Percentiles rank a stretch among this genome's conserved stretches.
These are phyloP conservation scores for Sinelater perroti DNA, from an alignment of 2,888 invertebrate genomes.

Conservation along the genomic window DNA sequence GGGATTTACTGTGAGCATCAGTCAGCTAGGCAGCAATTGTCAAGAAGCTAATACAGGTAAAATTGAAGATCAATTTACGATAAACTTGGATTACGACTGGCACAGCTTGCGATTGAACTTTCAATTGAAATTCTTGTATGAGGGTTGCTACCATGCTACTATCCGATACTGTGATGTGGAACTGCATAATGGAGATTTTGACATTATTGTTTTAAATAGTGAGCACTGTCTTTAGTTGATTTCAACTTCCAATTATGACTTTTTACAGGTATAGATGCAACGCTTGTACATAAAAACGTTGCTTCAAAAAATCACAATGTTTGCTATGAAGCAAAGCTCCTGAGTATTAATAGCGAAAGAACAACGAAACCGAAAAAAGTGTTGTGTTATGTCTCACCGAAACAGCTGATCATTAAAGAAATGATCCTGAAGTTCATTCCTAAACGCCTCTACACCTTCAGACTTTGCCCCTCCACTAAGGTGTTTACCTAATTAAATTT, in stretches of 20 bases:
- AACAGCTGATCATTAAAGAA: slow-evolving; percentile 92
- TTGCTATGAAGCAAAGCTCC: slow-evolving; percentile 84
- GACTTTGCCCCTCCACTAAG: slow-evolving; percentile 94
- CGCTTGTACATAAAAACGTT: slow-evolving; percentile 86
- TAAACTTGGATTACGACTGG: slow-evolving; percentile 77
- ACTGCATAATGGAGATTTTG: slow-evolving; percentile 89
- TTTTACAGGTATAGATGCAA: slow-evolving; percentile 76
- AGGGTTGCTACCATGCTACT: slow-evolving; percentile 84
- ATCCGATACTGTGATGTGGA: slow-evolving; percentile 78
- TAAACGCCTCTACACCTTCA: slow-evolving; percentile 88
- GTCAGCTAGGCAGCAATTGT: slow-evolving; percentile 66
- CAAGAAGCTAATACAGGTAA: slow-evolving; percentile 55
- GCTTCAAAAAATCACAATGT: slow-evolving; percentile 85
- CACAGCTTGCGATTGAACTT: slow-evolving; percentile 81
- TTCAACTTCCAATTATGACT: slow-evolving; percentile 8
- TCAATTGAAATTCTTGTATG: slow-evolving; percentile 78
- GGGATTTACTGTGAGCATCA: slow-evolving; percentile 71
- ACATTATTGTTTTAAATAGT: slow-evolving; percentile 91
- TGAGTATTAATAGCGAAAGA: slow-evolving; percentile 68
- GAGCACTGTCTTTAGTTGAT: slow-evolving; percentile 59
- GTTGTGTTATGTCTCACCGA: slow-evolving; percentile 88
- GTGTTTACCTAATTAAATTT: slow-evolving; percentile 64
- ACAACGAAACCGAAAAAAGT: slow-evolving; percentile 84
- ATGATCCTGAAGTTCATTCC: slow-evolving; percentile 93
- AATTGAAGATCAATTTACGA: slow-evolving; percentile 64